Evolutionary conservation across 2,797 vertebrate genomes (phyloP), one percentile per base, ranked within the genome.

Genomic region (Urophycis tenuis): DNA sequence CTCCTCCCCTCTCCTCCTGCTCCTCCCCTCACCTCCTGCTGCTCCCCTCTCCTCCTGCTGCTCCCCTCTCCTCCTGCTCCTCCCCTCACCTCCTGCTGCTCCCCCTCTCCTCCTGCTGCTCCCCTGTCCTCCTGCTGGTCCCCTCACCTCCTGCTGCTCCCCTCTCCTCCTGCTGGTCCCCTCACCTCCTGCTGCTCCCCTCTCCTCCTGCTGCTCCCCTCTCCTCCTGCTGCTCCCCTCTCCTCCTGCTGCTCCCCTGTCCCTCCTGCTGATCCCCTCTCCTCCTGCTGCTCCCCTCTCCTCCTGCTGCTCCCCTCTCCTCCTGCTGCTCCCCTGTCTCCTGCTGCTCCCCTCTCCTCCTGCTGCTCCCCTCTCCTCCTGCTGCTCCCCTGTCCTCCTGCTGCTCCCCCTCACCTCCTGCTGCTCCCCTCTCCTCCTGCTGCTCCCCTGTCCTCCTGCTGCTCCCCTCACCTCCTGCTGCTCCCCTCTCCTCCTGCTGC

Each of bases 321-420:
- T 36, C n/a, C n/a, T 77, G 45, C 60, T 73, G 76, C 72, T 60
- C 76, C 11, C 25, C 70, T 53, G 49, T 60, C 74, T 33, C 33
- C 72, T 70, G n/a, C 29, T 8, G 77, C 72, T 34, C 39, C 25
- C 49, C 22, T n/a, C 39, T 12, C 49, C 19, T 60, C 49, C 49
- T n/a, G 19, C 49, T 60, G 19, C 49, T 49, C 35, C 41, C 33
- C 33, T 7, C 33, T 7, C 33, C 33, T 7, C 33, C 33, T 7
- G 31, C 12, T 12, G 15, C 39, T 3, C 33, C 33, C 3, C 33
- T 7, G 3, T 34, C 3, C 33, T 7, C 33, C 33, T n/a, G n/a
- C n/a, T n/a, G n/a, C 33, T 7, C 33, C 33, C 33, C 33, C 33
- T 7, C 33, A 3, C 33, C 33, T 7, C 33, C 33, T 7, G 31